Percentiles rank a stretch among this genome's conserved stretches.
phyloP scores from a whole-genome alignment of 2,797 vertebrate genomes.

The Chiloscyllium punctatum region DNA sequence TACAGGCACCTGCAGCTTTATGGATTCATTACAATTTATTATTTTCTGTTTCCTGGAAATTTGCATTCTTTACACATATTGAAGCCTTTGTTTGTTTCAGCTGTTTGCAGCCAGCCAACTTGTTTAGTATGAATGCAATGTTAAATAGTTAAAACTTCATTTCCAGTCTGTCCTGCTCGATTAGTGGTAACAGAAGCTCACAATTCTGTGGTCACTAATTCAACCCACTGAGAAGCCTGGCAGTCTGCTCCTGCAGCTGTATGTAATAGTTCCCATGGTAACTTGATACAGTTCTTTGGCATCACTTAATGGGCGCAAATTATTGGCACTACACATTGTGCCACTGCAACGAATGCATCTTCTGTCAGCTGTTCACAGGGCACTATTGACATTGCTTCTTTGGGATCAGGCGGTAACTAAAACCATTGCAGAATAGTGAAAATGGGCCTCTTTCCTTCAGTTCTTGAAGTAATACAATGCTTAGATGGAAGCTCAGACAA shows the following conservation, averaged over 20 bases:
- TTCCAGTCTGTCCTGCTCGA: background rate
- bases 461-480: background rate
- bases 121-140: background rate
- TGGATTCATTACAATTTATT: background rate
- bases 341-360: background rate
- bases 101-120: background rate
- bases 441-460: background rate
- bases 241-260: background rate
- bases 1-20: background rate
- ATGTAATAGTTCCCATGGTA: background rate
- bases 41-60: background rate
- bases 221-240: background rate
- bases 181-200: background rate
- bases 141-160: background rate
- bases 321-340: background rate
- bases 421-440: background rate
- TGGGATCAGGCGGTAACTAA: background rate
- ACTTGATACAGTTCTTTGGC: constrained; percentile 22
- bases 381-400: background rate
- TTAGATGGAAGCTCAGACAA: background rate
- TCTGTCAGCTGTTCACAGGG: constrained; percentile 1
- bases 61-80: background rate
- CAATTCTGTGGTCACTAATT: constrained; percentile 21
- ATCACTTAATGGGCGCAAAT: background rate
- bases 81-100: background rate